phyloP scores from a whole-genome alignment of 1,140 invertebrate species.

The Pseudomyrmex flavicornis region DNA sequence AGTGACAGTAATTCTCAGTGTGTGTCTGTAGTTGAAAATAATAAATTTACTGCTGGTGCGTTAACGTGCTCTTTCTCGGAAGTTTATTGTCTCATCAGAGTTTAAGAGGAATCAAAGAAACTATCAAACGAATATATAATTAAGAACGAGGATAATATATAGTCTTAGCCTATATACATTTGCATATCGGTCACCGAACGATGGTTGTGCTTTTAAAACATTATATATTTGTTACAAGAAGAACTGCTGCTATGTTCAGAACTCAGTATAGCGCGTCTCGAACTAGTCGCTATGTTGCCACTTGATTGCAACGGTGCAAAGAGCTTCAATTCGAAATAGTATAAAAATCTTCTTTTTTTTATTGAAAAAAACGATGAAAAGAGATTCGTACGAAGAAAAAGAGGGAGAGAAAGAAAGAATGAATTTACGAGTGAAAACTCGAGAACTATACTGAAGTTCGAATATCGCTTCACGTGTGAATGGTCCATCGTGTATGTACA shows the following conservation, averaged over 20 bases:
- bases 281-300: not conserved
- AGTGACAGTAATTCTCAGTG: too few species aligned
- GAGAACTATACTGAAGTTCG: slow-evolving; percentile 11
- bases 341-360: not conserved
- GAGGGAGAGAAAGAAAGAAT: not conserved
- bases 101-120: slow-evolving; percentile 5
- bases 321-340: not conserved
- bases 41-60: too few species aligned
- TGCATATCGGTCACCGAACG: slow-evolving; percentile 61
- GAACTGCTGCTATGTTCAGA: slow-evolving; percentile 9
- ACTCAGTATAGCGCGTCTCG: slow-evolving; percentile 18
- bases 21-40: too few species aligned
- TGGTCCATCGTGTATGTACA: slow-evolving; percentile 50
- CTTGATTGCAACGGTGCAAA: not conserved
- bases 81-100: not conserved
- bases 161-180: slow-evolving; percentile 33
- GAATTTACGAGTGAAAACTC: not conserved
- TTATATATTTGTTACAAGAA: slow-evolving; percentile 32
- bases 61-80: not conserved
- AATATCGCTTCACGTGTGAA: slow-evolving; percentile 15
- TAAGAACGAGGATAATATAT: slow-evolving; percentile 25
- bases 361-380: not conserved
- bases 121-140: not conserved
- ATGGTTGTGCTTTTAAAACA: slow-evolving; percentile 57
- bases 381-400: not conserved